A percentile compares a stretch with the other conserved stretches of the same genome.
Conservation (phyloP, 2,888 invertebrate genomes). For the Agonopterix subpropinquella region DNA sequence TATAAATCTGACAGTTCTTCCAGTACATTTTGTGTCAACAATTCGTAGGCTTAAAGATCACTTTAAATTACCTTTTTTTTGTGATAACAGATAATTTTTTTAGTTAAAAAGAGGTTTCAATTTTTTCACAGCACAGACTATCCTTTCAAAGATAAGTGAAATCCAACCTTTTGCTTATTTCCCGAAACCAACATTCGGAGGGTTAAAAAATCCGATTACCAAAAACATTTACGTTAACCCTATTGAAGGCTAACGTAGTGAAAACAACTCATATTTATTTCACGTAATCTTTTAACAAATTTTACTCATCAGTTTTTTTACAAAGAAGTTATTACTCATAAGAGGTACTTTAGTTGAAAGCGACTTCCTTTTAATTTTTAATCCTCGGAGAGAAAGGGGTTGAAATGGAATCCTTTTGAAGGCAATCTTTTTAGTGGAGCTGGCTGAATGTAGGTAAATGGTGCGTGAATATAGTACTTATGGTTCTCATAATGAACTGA, state of each 20-base stretch:
- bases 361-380: conserved; percentile 13
- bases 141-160: too few relatives aligned
- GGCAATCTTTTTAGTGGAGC: conserved; percentile 21
- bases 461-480: conserved; percentile 31
- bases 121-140: too few relatives aligned
- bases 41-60: too few relatives aligned
- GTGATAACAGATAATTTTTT: too few relatives aligned
- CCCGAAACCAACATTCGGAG: too few relatives aligned
- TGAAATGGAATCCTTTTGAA: conserved; percentile 13
- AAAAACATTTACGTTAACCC: conserved; percentile 41
- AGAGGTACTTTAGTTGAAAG: conserved; percentile 11
- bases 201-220: conserved; percentile 15
- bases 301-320: conserved; percentile 12
- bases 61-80: too few relatives aligned
- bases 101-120: too few relatives aligned
- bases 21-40: too few relatives aligned
- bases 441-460: conserved; percentile 24
- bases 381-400: conserved; percentile 3
- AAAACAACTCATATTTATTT: conserved; percentile 30
- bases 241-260: conserved; percentile 41
- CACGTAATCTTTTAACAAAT: conserved; percentile 26
- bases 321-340: conserved; percentile 13
- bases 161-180: too few relatives aligned
- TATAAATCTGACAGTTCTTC: too few relatives aligned
- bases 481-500: not conserved